These are phyloP conservation scores for Orthonevra nobilis DNA, from an alignment of 2,888 invertebrate species.

Conservation along the genomic window DNA sequence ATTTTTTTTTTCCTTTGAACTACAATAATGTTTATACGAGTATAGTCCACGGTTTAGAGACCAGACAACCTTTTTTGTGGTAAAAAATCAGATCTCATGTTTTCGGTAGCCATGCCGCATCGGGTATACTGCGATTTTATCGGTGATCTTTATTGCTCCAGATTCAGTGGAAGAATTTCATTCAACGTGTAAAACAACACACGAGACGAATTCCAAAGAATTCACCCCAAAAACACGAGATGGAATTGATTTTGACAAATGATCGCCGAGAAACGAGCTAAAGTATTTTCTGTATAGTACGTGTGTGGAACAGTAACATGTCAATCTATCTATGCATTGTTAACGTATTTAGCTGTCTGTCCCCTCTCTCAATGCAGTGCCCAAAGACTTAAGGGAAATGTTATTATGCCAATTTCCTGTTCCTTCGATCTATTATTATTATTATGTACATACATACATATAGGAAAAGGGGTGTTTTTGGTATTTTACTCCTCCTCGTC, in stretches of 20 bases:
- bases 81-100: conserved; percentile 18
- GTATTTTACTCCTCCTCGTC: not conserved
- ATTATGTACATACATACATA: too few relatives aligned
- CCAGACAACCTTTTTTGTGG: conserved; percentile 20
- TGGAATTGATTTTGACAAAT: conserved; percentile 68
- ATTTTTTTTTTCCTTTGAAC: conserved; percentile 41
- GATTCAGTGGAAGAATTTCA: conserved; percentile 42
- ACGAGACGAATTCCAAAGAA: conserved; percentile 44
- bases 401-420: conserved; percentile 34
- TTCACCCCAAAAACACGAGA: conserved; percentile 39
- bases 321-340: conserved; percentile 36
- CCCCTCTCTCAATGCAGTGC: too few relatives aligned
- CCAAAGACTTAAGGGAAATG: conserved; percentile 7
- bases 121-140: conserved; percentile 32
- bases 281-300: too few relatives aligned
- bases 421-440: conserved; percentile 7
- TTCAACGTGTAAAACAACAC: conserved; percentile 20
- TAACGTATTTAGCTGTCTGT: too few relatives aligned
- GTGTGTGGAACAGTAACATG: conserved; percentile 45
- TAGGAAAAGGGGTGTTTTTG: conserved; percentile 46
- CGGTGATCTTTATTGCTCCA: conserved; percentile 60
- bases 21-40: conserved; percentile 23
- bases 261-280: conserved; percentile 31
- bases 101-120: conserved; percentile 27
- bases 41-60: conserved; percentile 21